Conservation (phyloP, 2,797 vertebrate genomes). For the Peromyscus nudipes region DNA sequence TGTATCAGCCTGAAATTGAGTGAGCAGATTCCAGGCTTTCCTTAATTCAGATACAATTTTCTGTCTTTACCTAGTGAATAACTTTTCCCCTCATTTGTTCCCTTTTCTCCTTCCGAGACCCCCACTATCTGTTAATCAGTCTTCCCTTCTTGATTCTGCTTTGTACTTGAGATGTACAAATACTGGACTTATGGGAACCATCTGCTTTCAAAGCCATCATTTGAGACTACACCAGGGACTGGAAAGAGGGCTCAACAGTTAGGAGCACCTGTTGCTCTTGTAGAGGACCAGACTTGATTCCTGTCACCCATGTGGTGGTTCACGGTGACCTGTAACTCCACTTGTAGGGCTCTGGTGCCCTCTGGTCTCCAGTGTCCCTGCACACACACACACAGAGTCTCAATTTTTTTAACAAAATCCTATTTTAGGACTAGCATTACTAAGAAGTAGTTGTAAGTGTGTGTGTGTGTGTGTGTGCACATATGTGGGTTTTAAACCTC, state of each 20-base stretch:
- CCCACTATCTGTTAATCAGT: neutral
- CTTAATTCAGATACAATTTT: slow-evolving; percentile 32
- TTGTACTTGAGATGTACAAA: slow-evolving; percentile 11
- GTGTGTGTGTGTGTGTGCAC: neutral
- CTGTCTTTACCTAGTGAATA: neutral
- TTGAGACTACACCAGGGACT: slow-evolving; percentile 5
- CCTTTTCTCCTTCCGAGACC: neutral
- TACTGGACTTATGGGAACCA: neutral
- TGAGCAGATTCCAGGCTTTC: neutral
- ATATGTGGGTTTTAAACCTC: neutral
- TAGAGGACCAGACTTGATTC: neutral
- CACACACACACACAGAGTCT: neutral
- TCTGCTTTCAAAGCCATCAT: slow-evolving; percentile 16
- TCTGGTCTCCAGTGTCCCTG: neutral
- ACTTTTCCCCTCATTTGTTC: neutral
- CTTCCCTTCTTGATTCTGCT: neutral
- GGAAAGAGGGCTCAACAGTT: neutral
- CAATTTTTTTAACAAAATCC: neutral
- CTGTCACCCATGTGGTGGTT: neutral
- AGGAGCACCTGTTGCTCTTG: neutral
- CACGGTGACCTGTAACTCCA: neutral
- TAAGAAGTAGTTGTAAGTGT: neutral
- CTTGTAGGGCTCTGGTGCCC: neutral
- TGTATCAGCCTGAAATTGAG: neutral
- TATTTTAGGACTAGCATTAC: neutral